Evolutionary conservation across 2,888 invertebrate species (phyloP).

Genomic region (Pheosia tremula): DNA sequence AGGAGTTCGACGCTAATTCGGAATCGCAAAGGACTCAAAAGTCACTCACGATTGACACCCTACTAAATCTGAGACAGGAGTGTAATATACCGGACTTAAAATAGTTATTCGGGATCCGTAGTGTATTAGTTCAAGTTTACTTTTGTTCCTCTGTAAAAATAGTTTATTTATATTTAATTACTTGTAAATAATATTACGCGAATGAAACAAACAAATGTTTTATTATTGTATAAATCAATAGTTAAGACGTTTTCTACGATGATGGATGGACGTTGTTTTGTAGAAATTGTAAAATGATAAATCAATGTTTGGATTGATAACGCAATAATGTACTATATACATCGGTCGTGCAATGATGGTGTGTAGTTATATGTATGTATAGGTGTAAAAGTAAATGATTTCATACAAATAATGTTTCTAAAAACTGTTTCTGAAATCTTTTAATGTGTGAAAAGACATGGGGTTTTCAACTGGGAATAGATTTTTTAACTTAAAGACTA

Average conservation of each 20-base stretch:
- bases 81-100: conserved; percentile 69
- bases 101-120: conserved; percentile 69
- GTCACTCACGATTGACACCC: conserved; percentile 76
- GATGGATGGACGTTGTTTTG: conserved; percentile 34
- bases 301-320: conserved; percentile 43
- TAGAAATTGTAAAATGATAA: conserved; percentile 43
- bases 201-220: conserved; percentile 65
- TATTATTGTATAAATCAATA: conserved; percentile 76
- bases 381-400: conserved; percentile 34
- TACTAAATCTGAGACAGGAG: conserved; percentile 69
- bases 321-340: conserved; percentile 50
- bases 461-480: neutral
- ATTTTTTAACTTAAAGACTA: neutral
- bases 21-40: conserved; percentile 73
- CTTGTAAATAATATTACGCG: conserved; percentile 60
- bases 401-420: conserved; percentile 24
- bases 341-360: conserved; percentile 72
- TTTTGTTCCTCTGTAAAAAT: conserved; percentile 83
- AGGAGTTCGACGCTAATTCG: conserved; percentile 52
- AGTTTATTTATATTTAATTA: conserved; percentile 70
- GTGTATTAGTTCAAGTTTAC: conserved; percentile 73
- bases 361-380: conserved; percentile 57
- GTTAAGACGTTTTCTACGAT: conserved; percentile 70
- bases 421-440: conserved; percentile 19
- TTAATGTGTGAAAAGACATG: neutral